phyloP scores from a whole-genome alignment of 2,888 invertebrate species.

The Scaptomyza polygonia region DNA sequence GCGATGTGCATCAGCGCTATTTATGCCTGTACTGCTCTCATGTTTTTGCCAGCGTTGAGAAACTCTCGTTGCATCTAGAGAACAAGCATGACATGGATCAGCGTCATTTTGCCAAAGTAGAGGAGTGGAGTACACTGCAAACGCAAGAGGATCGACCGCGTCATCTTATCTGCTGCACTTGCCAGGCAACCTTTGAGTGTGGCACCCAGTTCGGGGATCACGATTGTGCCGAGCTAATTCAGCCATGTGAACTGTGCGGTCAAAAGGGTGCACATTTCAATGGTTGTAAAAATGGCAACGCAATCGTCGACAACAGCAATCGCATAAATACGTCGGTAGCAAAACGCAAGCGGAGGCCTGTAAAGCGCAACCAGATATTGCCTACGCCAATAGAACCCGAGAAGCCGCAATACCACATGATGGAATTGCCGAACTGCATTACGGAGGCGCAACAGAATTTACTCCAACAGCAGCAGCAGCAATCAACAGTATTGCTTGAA shows the following conservation, averaged over 20 bases:
- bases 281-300: constrained; percentile 78
- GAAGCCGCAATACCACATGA: not conserved
- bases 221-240: constrained; percentile 86
- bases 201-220: constrained; percentile 91
- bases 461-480: not conserved
- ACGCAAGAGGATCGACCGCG: constrained; percentile 86
- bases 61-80: constrained; percentile 90
- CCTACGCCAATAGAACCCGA: not conserved
- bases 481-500: constrained; percentile 11
- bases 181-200: constrained; percentile 91
- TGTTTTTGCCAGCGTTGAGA: constrained; percentile 92
- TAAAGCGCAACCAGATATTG: constrained; percentile 21
- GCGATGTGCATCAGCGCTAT: constrained; percentile 91
- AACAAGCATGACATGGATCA: constrained; percentile 92
- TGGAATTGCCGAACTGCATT: constrained; percentile 5
- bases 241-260: constrained; percentile 83
- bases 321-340: constrained; percentile 29
- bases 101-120: constrained; percentile 87
- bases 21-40: constrained; percentile 93
- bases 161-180: constrained; percentile 92
- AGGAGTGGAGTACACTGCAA: constrained; percentile 85
- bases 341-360: constrained; percentile 27
- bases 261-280: constrained; percentile 82
- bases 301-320: constrained; percentile 22
- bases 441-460: not conserved